Percentiles rank a stretch among this genome's conserved stretches.
phyloP scores from a whole-genome alignment of 1,140 invertebrate genomes.

The Capitella teleta region DNA sequence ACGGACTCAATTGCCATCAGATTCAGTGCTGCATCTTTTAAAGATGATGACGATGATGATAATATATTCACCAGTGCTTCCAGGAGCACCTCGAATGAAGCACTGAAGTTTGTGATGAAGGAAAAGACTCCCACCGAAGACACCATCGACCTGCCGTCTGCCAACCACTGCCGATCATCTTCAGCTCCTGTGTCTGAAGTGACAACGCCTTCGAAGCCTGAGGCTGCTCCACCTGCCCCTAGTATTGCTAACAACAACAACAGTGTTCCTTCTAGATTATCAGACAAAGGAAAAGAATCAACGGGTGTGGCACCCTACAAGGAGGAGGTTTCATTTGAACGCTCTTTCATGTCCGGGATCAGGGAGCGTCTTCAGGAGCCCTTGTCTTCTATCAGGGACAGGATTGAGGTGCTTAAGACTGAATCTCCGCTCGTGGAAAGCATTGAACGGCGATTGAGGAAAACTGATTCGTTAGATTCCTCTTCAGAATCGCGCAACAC shows the following conservation, averaged over 20 bases:
- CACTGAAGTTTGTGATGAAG: no score
- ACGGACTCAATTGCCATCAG: no score
- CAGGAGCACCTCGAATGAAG: no score
- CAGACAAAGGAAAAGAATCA: no score
- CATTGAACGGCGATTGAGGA: neutral
- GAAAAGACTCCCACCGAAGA: no score
- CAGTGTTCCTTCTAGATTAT: neutral
- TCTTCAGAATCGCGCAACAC: neutral
- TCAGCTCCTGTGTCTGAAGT: constrained; percentile 1
- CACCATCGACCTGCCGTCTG: no score
- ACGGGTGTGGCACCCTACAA: neutral
- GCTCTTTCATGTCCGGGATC: constrained; percentile 4
- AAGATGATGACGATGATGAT: no score
- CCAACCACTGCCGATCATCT: no score
- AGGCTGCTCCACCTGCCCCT: neutral
- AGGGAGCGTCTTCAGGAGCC: constrained; percentile 5
- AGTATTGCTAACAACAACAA: neutral
- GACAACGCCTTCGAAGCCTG: constrained; percentile 13
- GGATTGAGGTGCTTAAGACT: neutral
- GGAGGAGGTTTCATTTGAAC: neutral
- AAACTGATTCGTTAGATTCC: constrained; percentile 2
- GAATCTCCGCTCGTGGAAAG: neutral
- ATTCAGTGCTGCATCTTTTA: no score
- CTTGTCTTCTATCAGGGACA: neutral
- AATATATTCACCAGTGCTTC: no score